These are phyloP conservation scores for Pseudococcus longispinus DNA, from an alignment of 2,888 invertebrate genomes.

Conservation along the genomic window DNA sequence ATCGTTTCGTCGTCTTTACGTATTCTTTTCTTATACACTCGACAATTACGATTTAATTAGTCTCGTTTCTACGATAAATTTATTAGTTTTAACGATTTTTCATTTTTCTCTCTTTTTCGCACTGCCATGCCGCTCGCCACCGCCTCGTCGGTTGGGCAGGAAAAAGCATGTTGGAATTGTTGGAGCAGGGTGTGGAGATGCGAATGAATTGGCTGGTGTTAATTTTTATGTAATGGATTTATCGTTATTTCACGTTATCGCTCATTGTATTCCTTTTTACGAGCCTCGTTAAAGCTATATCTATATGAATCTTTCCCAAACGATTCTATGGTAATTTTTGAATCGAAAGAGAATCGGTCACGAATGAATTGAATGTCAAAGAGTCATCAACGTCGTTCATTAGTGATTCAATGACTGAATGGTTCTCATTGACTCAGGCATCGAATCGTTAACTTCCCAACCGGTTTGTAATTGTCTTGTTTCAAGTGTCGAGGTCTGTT, in stretches of 20 bases:
- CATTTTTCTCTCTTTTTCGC: neutral
- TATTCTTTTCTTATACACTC: neutral
- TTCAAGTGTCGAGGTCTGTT: too few species aligned
- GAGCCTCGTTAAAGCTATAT: neutral
- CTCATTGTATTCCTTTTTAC: neutral
- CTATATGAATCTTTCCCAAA: neutral
- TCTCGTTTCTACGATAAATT: slow-evolving; percentile 20
- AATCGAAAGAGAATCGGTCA: neutral
- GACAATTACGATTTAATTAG: slow-evolving; percentile 29
- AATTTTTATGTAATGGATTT: neutral
- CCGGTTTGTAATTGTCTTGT: too few species aligned
- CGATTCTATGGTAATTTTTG: neutral
- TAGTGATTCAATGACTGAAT: too few species aligned
- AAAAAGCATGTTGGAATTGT: neutral
- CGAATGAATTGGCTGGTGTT: neutral
- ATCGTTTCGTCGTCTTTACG: neutral
- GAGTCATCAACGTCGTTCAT: neutral
- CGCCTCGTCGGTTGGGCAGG: neutral
- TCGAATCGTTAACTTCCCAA: too few species aligned
- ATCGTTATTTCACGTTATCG: neutral
- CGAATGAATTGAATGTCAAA: neutral
- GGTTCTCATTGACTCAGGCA: too few species aligned
- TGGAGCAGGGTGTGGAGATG: too few species aligned
- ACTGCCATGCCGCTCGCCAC: neutral
- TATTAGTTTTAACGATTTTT: neutral